These are phyloP conservation scores for Solea senegalensis DNA, from an alignment of 2,113 vertebrate genomes.

Conservation along the genomic window DNA sequence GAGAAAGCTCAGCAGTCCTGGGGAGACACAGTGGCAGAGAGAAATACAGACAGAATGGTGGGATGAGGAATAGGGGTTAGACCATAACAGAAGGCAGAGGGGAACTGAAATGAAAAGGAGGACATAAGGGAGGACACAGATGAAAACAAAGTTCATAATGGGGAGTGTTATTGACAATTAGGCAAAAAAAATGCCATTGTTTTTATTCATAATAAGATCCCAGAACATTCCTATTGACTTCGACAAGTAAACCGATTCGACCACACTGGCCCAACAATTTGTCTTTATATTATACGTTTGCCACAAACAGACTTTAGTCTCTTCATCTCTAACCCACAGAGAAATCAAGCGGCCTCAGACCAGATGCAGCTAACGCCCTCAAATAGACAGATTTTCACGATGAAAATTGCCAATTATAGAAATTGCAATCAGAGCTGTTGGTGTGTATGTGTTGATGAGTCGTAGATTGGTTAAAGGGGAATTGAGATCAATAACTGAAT, in stretches of 20 bases:
- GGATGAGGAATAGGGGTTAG: slow-evolving; percentile 21
- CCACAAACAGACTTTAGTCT: slow-evolving; percentile 40
- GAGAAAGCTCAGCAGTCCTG: slow-evolving; percentile 59
- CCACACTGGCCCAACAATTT: slow-evolving; percentile 35
- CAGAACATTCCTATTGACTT: slow-evolving; percentile 29
- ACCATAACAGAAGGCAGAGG: slow-evolving; percentile 13
- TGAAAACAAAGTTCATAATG: slow-evolving; percentile 32
- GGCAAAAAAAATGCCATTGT: slow-evolving; percentile 39
- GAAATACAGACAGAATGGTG: slow-evolving; percentile 39
- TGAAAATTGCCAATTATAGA: slow-evolving; percentile 81
- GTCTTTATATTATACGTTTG: slow-evolving; percentile 41
- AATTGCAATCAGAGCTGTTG: slow-evolving; percentile 75
- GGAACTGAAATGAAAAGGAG: slow-evolving; percentile 10
- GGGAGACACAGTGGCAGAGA: slow-evolving; percentile 47
- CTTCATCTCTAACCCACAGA: slow-evolving; percentile 52
- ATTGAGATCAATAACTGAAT: slow-evolving; percentile 72
- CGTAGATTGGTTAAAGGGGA: slow-evolving; percentile 58
- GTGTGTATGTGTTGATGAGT: slow-evolving; percentile 78
- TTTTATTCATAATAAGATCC: slow-evolving; percentile 55
- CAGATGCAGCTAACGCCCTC: slow-evolving; percentile 48
- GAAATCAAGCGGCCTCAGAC: slow-evolving; percentile 54
- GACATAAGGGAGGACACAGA: slow-evolving; percentile 8
- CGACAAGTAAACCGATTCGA: slow-evolving; percentile 43
- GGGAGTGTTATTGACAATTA: slow-evolving; percentile 49
- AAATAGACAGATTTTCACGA: slow-evolving; percentile 62